Evolutionary conservation across 2,888 invertebrate species (phyloP).

Genomic region (Nemotelus nigrinus): DNA sequence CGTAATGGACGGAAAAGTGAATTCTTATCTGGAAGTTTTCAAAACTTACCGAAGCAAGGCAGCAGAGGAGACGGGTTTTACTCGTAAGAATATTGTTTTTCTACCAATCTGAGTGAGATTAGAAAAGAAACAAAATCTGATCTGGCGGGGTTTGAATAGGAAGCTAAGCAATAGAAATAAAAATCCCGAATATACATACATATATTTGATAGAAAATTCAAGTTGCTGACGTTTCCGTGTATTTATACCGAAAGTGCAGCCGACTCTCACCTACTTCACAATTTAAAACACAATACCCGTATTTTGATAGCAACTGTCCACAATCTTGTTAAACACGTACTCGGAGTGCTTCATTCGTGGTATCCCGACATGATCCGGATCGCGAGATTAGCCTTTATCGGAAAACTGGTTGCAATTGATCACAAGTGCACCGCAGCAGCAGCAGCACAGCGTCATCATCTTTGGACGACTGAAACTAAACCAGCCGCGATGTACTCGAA

Average conservation of each 20-base stretch:
- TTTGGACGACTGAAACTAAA: no score
- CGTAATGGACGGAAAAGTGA: conserved; percentile 40
- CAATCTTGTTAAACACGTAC: conserved; percentile 30
- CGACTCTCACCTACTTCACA: neutral
- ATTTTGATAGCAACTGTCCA: conserved; percentile 30
- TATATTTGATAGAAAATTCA: no score
- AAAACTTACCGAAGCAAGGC: neutral
- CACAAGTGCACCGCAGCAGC: neutral
- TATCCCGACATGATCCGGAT: conserved; percentile 8
- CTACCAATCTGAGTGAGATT: no score
- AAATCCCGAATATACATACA: no score
- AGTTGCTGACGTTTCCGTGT: no score
- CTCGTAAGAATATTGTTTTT: no score
- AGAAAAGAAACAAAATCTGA: no score
- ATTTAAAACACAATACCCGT: conserved; percentile 5
- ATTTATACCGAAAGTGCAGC: no score
- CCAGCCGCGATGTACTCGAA: no score
- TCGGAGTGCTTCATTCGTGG: neutral
- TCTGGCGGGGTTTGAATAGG: no score
- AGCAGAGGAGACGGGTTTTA: no score
- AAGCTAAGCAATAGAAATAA: no score
- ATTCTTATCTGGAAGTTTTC: conserved; percentile 36
- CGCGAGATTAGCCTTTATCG: neutral
- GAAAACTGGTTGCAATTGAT: conserved; percentile 31
- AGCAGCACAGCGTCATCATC: neutral